Conservation (phyloP, 2,888 invertebrate species). For the Coenonympha arcania region DNA sequence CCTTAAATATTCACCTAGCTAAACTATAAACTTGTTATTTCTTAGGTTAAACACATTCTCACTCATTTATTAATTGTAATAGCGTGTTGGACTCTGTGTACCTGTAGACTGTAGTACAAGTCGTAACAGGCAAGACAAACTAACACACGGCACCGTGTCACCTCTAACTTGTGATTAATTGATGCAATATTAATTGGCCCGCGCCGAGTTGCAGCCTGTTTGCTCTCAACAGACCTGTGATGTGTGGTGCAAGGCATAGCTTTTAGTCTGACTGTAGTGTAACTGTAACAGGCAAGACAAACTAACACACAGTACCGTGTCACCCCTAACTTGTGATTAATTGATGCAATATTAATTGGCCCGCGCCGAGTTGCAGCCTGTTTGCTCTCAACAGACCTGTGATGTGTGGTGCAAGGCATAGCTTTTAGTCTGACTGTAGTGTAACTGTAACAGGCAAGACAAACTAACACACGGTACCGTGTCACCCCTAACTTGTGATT, state of each 20-base stretch:
- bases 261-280: too few species aligned
- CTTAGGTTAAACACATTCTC: too few species aligned
- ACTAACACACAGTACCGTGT: slow-evolving; percentile 11
- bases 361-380: slow-evolving; percentile 14
- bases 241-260: background rate
- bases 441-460: background rate
- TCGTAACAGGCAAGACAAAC: slow-evolving; percentile 13
- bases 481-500: slow-evolving; percentile 20
- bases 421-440: too few species aligned
- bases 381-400: slow-evolving; percentile 14
- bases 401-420: background rate
- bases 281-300: slow-evolving; percentile 11
- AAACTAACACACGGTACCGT: slow-evolving; percentile 13
- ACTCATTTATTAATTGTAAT: too few species aligned
- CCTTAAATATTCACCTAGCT: too few species aligned
- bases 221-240: slow-evolving; percentile 11
- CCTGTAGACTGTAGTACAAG: too few species aligned
- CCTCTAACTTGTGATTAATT: slow-evolving; percentile 20
- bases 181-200: slow-evolving; percentile 20
- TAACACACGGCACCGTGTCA: slow-evolving; percentile 11
- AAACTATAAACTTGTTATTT: too few species aligned
- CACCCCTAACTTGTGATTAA: slow-evolving; percentile 19
- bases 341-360: slow-evolving; percentile 21
- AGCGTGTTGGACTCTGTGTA: too few species aligned
- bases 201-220: slow-evolving; percentile 16